Conservation (phyloP, 2,888 invertebrate genomes). For the Drosophila prostipennis region DNA sequence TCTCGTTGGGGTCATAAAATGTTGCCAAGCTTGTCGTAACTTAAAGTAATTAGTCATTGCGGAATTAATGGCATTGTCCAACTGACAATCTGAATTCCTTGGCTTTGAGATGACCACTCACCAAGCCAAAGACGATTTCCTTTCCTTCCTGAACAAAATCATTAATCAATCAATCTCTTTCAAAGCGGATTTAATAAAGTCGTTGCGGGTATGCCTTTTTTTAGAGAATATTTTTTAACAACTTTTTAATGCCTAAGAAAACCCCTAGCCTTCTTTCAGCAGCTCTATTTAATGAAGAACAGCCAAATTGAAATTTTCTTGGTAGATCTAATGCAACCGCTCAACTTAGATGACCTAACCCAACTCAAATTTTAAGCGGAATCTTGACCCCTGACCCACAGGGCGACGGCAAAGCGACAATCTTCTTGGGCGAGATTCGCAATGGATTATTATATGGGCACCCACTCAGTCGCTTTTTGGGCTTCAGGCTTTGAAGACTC, state of each 20-base stretch:
- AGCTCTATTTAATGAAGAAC: no score
- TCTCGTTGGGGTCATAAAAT: conserved; percentile 38
- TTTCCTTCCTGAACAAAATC: no score
- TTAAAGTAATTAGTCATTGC: conserved; percentile 65
- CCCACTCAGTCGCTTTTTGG: conserved; percentile 17
- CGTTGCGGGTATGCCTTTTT: no score
- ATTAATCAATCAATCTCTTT: no score
- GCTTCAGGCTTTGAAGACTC: conserved; percentile 12
- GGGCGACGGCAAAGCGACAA: conserved; percentile 20
- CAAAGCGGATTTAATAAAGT: no score
- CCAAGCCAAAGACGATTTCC: background rate
- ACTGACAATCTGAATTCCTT: conserved; percentile 16
- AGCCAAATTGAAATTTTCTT: conserved; percentile 23
- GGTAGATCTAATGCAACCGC: conserved; percentile 5
- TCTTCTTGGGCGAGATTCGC: conserved; percentile 44
- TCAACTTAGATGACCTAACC: conserved; percentile 3
- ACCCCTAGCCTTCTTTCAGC: no score
- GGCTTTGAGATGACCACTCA: background rate
- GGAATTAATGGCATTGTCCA: conserved; percentile 42
- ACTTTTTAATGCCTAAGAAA: no score
- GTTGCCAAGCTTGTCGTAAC: conserved; percentile 35
- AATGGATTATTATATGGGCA: conserved; percentile 48
- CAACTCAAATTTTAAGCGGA: background rate
- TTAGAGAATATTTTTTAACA: no score
- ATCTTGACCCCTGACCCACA: conserved; percentile 51